phyloP scores from a whole-genome alignment of 2,888 invertebrate genomes.

The Synergus itoensis region DNA sequence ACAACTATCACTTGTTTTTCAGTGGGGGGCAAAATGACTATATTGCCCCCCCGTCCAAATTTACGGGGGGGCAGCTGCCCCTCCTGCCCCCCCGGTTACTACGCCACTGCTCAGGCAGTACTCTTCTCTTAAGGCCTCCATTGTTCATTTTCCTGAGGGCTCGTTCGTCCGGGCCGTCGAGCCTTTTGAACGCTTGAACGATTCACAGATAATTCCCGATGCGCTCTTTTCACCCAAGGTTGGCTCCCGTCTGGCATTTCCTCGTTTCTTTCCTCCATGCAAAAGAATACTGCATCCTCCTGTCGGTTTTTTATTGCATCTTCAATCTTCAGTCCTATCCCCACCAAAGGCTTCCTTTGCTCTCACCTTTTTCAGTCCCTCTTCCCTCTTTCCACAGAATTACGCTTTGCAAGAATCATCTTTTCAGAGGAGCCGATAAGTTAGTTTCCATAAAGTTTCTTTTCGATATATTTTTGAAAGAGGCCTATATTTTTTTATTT shows the following conservation, averaged over 20 bases:
- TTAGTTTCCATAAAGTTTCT: background rate
- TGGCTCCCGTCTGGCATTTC: slow-evolving; percentile 51
- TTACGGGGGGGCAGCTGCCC: too few relatives aligned
- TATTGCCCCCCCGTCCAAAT: too few relatives aligned
- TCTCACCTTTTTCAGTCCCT: background rate
- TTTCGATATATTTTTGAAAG: background rate
- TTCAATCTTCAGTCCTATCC: slow-evolving; percentile 35
- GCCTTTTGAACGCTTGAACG: slow-evolving; percentile 72
- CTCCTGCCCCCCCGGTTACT: too few relatives aligned
- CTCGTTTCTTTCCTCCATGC: slow-evolving; percentile 48
- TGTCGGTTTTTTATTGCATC: slow-evolving; percentile 48
- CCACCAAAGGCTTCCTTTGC: slow-evolving; percentile 10
- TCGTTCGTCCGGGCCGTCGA: slow-evolving; percentile 67
- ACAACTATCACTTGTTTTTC: too few relatives aligned
- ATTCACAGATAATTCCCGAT: slow-evolving; percentile 73
- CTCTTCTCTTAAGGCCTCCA: slow-evolving; percentile 60
- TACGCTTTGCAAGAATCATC: background rate
- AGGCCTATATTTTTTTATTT: background rate
- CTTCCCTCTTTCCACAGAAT: background rate
- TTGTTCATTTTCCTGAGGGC: slow-evolving; percentile 72
- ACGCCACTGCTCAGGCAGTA: slow-evolving; percentile 53
- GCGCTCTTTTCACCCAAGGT: slow-evolving; percentile 67
- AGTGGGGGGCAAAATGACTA: too few relatives aligned
- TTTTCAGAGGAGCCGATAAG: background rate
- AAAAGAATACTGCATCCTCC: slow-evolving; percentile 49